Evolutionary conservation across 2,797 vertebrate genomes (phyloP), one percentile per base, ranked within the genome.

Genomic region (Leucoraja ocellata): DNA sequence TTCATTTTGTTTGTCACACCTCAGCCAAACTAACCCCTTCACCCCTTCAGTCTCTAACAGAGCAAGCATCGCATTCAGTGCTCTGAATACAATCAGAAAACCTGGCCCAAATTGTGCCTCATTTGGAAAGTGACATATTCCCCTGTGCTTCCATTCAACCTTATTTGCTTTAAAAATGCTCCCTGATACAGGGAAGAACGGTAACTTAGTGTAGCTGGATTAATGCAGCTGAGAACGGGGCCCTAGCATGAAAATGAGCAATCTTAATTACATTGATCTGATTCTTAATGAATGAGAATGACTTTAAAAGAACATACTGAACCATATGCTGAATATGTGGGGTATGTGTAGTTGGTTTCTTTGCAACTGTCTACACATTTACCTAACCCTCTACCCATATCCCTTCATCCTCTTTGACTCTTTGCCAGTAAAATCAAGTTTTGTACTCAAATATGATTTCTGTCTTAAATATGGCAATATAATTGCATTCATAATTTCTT

Each of bases 1-100:
- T 95, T 95, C 95, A 95, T 94, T 95, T 94, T 93, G 93, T 93
- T 95, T 91, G 80, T 93, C 73, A 93, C 91, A 9, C 63, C 90
- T 92, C 90, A 92, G 90, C 65, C 71, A 76, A 58, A n/a, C 90
- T 92, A 54, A 92, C 39, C 90, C 90, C 68, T 14, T 65, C 71
- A 54, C 23, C 68, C 71, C 90, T 76, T 92, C 71, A 91, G 58
- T 74, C 88, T 46, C 68, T 39, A 54, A 28, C 36, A 76, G 11
- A 92, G 46, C 6, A 32, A 39, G 46, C 39, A 61, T 84, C 28
- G 32, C n/a, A 32, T 11, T 78, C 36, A 14, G 28, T 0, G 14
- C 84, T 18, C 16, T 18, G 61, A n/a, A 13, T 28, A 2, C 58
- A 21, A 65, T 88, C n/a, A 9, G 13, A 8, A 16, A 88, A 32